phyloP scores from a whole-genome alignment of 2,113 vertebrate genomes.

The Chlorodrepanis virens region DNA sequence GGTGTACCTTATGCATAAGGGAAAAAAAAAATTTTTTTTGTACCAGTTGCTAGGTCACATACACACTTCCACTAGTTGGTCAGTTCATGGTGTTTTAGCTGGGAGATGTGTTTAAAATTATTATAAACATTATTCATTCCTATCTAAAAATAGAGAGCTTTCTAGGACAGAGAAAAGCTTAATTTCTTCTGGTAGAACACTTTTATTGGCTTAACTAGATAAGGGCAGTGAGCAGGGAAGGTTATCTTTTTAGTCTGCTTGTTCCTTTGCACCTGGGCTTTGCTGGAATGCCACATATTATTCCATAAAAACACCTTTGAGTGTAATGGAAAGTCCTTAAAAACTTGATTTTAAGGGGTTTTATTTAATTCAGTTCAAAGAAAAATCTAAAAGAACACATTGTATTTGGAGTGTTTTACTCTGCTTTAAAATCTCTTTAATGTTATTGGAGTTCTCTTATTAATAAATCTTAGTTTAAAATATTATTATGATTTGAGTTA shows the following conservation, averaged over 20 bases:
- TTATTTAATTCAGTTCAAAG: not conserved
- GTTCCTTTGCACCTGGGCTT: not conserved
- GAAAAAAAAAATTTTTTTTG: not conserved
- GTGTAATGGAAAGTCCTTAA: not conserved
- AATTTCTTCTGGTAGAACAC: not conserved
- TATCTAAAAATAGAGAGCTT: constrained; percentile 24
- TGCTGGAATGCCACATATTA: not conserved
- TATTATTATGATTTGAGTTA: not conserved
- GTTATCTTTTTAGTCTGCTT: not conserved
- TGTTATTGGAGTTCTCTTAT: not conserved
- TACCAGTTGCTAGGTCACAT: not conserved
- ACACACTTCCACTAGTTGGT: not conserved
- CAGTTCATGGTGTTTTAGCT: not conserved
- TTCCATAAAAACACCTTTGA: not conserved
- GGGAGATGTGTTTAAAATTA: not conserved
- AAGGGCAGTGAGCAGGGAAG: not conserved
- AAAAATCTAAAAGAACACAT: not conserved
- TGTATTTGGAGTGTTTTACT: not conserved
- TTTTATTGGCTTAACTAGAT: constrained; percentile 8
- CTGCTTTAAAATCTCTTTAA: not conserved
- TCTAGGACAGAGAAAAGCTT: constrained; percentile 5
- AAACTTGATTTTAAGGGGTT: not conserved
- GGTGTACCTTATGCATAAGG: not conserved
- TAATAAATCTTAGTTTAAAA: not conserved
- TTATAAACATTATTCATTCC: not conserved